Conservation (phyloP, 2,113 vertebrate genomes). For the Carassius gibelio region DNA sequence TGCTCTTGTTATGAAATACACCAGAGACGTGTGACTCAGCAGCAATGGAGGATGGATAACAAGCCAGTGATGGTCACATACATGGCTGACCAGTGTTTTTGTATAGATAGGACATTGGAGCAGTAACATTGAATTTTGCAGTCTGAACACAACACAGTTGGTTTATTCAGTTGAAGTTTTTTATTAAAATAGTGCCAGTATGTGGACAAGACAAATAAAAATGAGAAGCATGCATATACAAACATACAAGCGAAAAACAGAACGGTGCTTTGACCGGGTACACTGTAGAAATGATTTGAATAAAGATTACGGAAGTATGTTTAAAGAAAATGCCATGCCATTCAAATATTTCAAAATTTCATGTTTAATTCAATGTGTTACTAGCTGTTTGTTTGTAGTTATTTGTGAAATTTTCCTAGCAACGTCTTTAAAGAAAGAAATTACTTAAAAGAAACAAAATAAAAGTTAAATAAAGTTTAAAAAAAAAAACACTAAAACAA, state of each 20-base stretch:
- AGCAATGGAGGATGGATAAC: constrained; percentile 14
- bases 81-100: neutral
- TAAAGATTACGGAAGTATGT: neutral
- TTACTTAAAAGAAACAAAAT: too few species aligned
- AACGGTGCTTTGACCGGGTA: neutral
- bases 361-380: neutral
- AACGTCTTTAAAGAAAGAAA: too few species aligned
- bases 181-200: neutral
- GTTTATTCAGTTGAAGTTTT: neutral
- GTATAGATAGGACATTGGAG: neutral
- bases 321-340: neutral
- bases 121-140: neutral
- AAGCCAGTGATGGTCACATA: neutral
- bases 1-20: constrained; percentile 15
- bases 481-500: too few species aligned
- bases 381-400: neutral
- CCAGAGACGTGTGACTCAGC: constrained; percentile 42
- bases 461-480: too few species aligned
- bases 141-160: neutral
- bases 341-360: neutral
- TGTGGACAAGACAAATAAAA: neutral
- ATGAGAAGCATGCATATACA: neutral
- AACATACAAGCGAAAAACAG: neutral
- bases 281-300: neutral
- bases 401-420: neutral